phyloP scores from a whole-genome alignment of 2,888 invertebrate genomes.

The Cephus pygmeus region DNA sequence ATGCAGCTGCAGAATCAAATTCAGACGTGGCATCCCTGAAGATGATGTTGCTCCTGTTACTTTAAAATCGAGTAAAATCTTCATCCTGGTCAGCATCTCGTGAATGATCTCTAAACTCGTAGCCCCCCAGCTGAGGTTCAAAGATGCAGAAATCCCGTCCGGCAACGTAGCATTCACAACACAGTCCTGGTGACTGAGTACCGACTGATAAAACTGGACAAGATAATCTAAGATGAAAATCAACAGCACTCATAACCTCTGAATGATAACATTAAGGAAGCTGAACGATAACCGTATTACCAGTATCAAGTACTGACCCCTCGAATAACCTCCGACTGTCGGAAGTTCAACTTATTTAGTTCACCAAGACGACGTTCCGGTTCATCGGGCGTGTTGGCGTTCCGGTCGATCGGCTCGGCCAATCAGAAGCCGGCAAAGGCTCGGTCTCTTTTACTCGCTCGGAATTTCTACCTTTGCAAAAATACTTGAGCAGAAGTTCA shows the following conservation, averaged over 20 bases:
- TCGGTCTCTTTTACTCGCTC: not conserved
- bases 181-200: not conserved
- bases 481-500: not conserved
- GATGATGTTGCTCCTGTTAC: not conserved
- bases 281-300: not conserved
- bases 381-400: not conserved
- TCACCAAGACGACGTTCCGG: not conserved
- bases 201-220: not conserved
- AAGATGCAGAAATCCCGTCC: not conserved
- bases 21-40: too few relatives aligned
- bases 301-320: not conserved
- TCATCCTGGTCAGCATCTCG: not conserved
- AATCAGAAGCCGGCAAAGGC: not conserved
- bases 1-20: too few relatives aligned
- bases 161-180: not conserved
- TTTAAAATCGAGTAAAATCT: not conserved
- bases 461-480: not conserved
- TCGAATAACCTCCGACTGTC: not conserved
- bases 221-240: not conserved
- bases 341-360: not conserved
- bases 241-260: not conserved
- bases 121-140: not conserved
- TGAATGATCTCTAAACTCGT: not conserved
- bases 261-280: not conserved
- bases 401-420: not conserved